Percentiles rank a stretch among this genome's conserved stretches.
Conservation (phyloP, 2,888 invertebrate species). For the Agriopis leucophaearia region DNA sequence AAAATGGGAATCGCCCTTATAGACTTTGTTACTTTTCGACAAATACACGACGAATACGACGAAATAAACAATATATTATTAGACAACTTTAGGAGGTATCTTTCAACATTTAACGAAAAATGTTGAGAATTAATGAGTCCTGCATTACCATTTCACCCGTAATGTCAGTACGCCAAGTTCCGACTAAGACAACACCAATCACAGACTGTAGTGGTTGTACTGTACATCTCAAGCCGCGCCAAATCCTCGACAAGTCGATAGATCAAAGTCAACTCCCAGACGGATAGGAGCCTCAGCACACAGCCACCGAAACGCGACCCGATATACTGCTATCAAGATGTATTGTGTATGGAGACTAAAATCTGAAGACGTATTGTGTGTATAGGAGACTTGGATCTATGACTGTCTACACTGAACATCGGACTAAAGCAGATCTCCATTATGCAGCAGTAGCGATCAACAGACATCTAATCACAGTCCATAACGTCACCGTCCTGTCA, state of each 20-base stretch:
- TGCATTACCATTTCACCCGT: neutral
- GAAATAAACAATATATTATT: too few species aligned
- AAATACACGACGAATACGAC: too few species aligned
- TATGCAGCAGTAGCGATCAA: neutral
- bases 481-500: neutral
- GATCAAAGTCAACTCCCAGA: conserved; percentile 34
- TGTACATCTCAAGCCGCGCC: conserved; percentile 6
- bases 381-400: conserved; percentile 1
- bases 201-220: neutral
- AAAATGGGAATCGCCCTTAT: too few species aligned
- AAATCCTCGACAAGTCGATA: conserved; percentile 20
- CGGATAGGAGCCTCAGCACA: conserved; percentile 24
- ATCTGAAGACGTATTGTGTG: conserved; percentile 2
- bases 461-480: neutral
- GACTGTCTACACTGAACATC: neutral
- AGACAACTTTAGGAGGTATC: too few species aligned
- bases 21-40: too few species aligned
- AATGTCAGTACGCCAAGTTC: neutral
- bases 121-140: neutral
- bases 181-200: neutral
- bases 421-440: neutral
- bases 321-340: conserved; percentile 11
- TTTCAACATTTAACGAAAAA: too few species aligned
- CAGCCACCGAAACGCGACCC: conserved; percentile 14
- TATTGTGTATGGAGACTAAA: conserved; percentile 6